phyloP scores from a whole-genome alignment of 2,797 vertebrate genomes.

The Telmatherina bonti region DNA sequence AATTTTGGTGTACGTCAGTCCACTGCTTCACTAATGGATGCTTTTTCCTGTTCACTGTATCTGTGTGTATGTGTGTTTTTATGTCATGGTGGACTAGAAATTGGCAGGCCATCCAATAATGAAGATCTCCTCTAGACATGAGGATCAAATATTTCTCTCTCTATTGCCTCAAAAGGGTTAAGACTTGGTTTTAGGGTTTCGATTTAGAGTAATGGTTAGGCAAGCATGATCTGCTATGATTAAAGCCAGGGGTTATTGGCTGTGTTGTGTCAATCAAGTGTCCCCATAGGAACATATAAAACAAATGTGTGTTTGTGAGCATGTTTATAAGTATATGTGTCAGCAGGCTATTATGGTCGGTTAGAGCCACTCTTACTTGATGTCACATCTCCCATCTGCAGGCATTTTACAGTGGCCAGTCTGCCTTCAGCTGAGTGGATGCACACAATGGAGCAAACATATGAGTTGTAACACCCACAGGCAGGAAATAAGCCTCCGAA shows the following conservation, averaged over 20 bases:
- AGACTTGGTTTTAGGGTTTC: neutral
- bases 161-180: neutral
- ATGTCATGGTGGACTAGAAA: neutral
- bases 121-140: neutral
- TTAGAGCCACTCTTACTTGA: constrained; percentile 64
- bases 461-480: constrained; percentile 25
- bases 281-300: neutral
- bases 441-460: constrained; percentile 43
- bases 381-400: constrained; percentile 59
- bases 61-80: constrained; percentile 23
- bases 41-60: constrained; percentile 37
- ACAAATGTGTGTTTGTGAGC: constrained; percentile 6
- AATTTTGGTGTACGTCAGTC: constrained; percentile 43
- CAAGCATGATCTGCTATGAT: neutral
- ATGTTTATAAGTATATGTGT: constrained; percentile 55
- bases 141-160: neutral
- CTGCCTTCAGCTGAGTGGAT: constrained; percentile 44
- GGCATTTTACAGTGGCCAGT: constrained; percentile 44
- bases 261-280: neutral
- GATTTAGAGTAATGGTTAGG: neutral
- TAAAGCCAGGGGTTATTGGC: neutral
- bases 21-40: constrained; percentile 41
- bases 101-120: neutral
- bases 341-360: constrained; percentile 57
- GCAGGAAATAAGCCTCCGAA: constrained; percentile 31